These are phyloP conservation scores for Yponomeuta sedellus DNA, from an alignment of 2,888 invertebrate genomes.

Conservation along the genomic window DNA sequence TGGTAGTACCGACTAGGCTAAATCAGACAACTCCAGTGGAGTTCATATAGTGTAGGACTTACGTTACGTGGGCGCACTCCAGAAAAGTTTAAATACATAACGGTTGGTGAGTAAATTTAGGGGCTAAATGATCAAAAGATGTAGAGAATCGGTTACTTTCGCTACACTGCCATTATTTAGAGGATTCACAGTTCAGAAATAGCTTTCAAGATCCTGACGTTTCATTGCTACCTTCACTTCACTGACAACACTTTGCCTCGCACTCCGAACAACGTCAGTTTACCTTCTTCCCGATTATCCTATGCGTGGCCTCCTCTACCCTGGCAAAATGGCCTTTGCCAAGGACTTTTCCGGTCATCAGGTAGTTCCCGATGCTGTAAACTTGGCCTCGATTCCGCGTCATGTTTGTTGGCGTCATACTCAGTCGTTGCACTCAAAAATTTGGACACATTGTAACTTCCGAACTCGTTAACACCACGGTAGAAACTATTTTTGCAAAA, in stretches of 20 bases:
- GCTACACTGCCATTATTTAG: neutral
- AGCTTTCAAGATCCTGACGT: neutral
- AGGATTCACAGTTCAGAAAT: neutral
- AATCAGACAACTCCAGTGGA: too few species aligned
- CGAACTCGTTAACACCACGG: neutral
- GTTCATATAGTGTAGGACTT: too few species aligned
- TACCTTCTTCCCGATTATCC: conserved; percentile 81
- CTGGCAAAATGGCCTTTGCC: conserved; percentile 87
- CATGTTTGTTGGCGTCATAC: conserved; percentile 48
- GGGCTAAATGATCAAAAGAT: too few species aligned
- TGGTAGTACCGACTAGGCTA: too few species aligned
- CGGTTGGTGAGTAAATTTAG: too few species aligned
- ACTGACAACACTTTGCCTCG: neutral
- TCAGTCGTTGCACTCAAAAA: conserved; percentile 36
- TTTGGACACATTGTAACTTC: conserved; percentile 39
- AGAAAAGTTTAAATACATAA: too few species aligned
- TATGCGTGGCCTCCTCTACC: conserved; percentile 84
- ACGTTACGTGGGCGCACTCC: too few species aligned
- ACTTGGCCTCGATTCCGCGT: conserved; percentile 60
- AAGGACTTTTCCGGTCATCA: conserved; percentile 81
- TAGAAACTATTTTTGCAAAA: conserved; percentile 5
- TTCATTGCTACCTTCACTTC: neutral
- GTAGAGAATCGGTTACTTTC: too few species aligned
- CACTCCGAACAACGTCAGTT: neutral
- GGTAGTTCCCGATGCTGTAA: conserved; percentile 81